Conservation (phyloP, 2,888 invertebrate species). For the Euclidia mi region DNA sequence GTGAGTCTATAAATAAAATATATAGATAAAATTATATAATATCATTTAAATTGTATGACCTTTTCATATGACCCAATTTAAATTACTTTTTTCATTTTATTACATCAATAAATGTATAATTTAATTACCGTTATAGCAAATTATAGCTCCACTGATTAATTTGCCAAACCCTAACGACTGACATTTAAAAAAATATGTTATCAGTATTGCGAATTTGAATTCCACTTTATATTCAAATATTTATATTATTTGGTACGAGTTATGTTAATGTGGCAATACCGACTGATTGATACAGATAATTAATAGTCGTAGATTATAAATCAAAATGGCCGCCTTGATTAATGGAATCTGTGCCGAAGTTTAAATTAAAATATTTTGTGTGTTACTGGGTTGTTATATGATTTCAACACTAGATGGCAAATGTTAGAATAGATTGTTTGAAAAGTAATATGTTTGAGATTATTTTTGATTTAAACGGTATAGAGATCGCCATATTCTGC, state of each 20-base stretch:
- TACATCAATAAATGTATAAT: too few species aligned
- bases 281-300: conserved; percentile 43
- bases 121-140: too few species aligned
- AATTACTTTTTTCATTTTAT: too few species aligned
- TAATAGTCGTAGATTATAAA: conserved; percentile 32
- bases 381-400: conserved; percentile 19
- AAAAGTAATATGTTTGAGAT: too few species aligned
- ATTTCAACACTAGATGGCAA: conserved; percentile 11
- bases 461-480: too few species aligned
- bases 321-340: conserved; percentile 27
- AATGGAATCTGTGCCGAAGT: conserved; percentile 17
- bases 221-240: conserved; percentile 43
- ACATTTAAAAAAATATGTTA: conserved; percentile 23
- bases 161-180: conserved; percentile 5
- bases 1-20: too few species aligned
- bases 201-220: conserved; percentile 27
- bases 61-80: too few species aligned
- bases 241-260: conserved; percentile 15
- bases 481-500: too few species aligned
- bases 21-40: too few species aligned
- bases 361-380: conserved; percentile 24
- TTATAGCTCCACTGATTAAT: too few species aligned
- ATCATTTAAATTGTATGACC: too few species aligned
- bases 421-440: conserved; percentile 11
- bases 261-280: conserved; percentile 44